Conservation (phyloP, 2,888 invertebrate species). For the Philaethria dido region DNA sequence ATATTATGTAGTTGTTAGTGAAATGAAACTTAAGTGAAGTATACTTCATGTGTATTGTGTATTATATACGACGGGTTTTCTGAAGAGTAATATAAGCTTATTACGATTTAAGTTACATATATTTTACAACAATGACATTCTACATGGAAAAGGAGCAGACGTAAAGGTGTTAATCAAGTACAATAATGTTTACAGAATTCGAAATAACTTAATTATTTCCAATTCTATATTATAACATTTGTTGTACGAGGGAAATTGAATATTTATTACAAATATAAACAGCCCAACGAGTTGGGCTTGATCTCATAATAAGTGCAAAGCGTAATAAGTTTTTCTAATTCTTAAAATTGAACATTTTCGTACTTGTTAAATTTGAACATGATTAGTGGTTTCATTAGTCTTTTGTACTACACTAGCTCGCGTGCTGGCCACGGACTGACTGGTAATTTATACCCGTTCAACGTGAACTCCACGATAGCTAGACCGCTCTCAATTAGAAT, state of each 20-base stretch:
- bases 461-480: conserved; percentile 34
- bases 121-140: background rate
- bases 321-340: background rate
- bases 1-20: background rate
- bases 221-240: no score
- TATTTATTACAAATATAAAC: background rate
- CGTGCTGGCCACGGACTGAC: conserved; percentile 33
- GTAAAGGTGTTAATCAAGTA: no score
- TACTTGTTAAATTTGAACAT: conserved; percentile 29
- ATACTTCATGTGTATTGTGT: no score
- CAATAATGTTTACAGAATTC: no score
- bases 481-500: conserved; percentile 43
- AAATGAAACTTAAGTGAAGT: no score
- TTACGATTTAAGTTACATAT: no score
- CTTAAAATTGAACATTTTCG: conserved; percentile 8
- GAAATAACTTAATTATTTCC: no score
- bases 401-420: conserved; percentile 29
- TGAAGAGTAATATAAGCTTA: no score
- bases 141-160: no score
- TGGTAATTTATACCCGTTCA: conserved; percentile 38
- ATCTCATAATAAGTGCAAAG: no score
- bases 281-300: background rate
- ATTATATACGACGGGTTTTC: no score
- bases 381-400: conserved; percentile 36
- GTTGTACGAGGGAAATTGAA: no score